phyloP scores from a whole-genome alignment of 2,888 invertebrate species.

The Orthonychiurus folsomi region DNA sequence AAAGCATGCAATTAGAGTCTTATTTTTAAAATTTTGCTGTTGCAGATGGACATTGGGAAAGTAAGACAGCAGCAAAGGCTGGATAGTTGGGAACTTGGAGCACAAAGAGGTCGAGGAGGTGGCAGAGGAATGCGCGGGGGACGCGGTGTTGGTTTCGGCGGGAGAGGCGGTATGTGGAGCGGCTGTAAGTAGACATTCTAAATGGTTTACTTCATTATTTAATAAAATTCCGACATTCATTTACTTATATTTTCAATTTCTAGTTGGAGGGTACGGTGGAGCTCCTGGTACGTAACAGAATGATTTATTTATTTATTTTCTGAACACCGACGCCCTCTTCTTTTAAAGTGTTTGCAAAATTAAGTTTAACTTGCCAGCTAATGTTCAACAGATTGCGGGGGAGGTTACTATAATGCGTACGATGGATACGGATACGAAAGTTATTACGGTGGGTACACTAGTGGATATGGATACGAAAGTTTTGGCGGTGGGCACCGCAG shows the following conservation, averaged over 20 bases:
- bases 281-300: slow-evolving; percentile 38
- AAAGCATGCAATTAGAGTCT: background rate
- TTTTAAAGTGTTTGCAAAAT: too few species aligned
- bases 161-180: slow-evolving; percentile 46
- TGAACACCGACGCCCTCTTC: too few species aligned
- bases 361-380: too few species aligned
- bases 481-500: slow-evolving; percentile 20
- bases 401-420: slow-evolving; percentile 50
- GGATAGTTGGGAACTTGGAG: slow-evolving; percentile 46
- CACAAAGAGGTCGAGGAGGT: slow-evolving; percentile 58
- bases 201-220: too few species aligned
- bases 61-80: slow-evolving; percentile 47
- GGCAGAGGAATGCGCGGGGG: slow-evolving; percentile 50
- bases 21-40: slow-evolving; percentile 24
- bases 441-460: slow-evolving; percentile 43
- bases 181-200: too few species aligned
- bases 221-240: too few species aligned
- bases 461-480: background rate
- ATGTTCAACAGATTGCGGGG: slow-evolving; percentile 4
- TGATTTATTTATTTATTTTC: background rate
- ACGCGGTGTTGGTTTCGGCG: slow-evolving; percentile 47
- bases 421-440: slow-evolving; percentile 51
- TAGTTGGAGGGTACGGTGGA: slow-evolving; percentile 55
- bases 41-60: slow-evolving; percentile 81
- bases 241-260: too few species aligned